These are phyloP conservation scores for Antheraea pernyi DNA, from an alignment of 1,140 invertebrate species.

Conservation along the genomic window DNA sequence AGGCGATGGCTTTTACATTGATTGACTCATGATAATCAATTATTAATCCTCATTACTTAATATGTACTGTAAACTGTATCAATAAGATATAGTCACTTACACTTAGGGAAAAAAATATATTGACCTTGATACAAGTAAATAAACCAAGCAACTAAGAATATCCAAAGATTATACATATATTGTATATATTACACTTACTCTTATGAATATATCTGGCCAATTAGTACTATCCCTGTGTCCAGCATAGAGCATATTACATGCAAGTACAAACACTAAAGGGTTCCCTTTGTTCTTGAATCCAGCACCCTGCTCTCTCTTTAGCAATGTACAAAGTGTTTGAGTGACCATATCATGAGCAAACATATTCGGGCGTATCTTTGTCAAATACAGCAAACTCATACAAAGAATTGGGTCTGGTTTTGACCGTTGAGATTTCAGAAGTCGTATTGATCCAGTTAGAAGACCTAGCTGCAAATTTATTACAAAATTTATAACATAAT, in stretches of 20 bases:
- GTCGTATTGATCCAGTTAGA: conserved; percentile 82
- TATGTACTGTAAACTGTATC: too few relatives aligned
- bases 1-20: too few relatives aligned
- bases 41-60: too few relatives aligned
- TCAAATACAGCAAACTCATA: conserved; percentile 89
- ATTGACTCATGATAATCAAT: too few relatives aligned
- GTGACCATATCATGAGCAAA: conserved; percentile 90
- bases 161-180: not conserved
- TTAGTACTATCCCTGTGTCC: conserved; percentile 88
- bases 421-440: conserved; percentile 82
- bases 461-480: conserved; percentile 61
- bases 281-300: conserved; percentile 89
- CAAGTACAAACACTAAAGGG: conserved; percentile 89
- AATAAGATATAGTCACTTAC: too few relatives aligned
- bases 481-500: not conserved
- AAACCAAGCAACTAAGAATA: too few relatives aligned
- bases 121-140: too few relatives aligned
- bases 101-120: too few relatives aligned
- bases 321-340: conserved; percentile 89
- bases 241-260: conserved; percentile 91
- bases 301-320: conserved; percentile 88
- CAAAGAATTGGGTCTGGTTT: conserved; percentile 91
- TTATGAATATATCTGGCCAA: conserved; percentile 90
- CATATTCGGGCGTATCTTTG: conserved; percentile 88
- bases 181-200: conserved; percentile 76